Base-by-base conservation (phyloP, 2,888 invertebrate genomes). In the Pasiphila rectangulata region DNA sequence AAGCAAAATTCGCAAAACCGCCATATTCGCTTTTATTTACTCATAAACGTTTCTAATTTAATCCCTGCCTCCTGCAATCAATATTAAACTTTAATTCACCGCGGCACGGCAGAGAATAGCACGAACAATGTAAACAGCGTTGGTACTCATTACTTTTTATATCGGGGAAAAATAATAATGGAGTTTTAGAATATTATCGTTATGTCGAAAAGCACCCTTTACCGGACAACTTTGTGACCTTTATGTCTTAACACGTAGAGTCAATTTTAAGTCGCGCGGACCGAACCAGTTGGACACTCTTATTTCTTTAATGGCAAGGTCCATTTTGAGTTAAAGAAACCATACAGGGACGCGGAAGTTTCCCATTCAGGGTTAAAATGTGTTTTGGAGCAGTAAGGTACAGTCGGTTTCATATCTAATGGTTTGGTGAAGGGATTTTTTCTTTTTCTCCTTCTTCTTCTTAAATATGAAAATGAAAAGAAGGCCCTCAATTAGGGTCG, bases 61-160 rank as follows among this genome's bases (percentile, higher is more conserved):
- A 38, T 46, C 24, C 23, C 1, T 15, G 4, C 17, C 17, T 9
- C 4, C 10, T 32, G 13, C 51, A 61, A 55, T 60, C 60, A 54
- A 70, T 66, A 61, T 56, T 63, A 46, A 59, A 63, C 72, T 62
- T 59, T 76, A 70, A 59, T 41, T 45, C 53, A 17, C n/a, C 7
- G 16, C 5, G 6, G 44, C 51, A 64, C 52, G 64, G 58, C 59
- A 53, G 46, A 38, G 20, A 44, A 67, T 61, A 61, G 29, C 37
- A 12, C 27, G 30, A 27, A 51, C 49, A 52, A 54, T 44, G 50
- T 42, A 44, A 50, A 50, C 46, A 52, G 42, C 35, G 63, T 52
- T 60, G 55, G 63, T 64, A 60, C 64, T 59, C 74, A 72, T 78
- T 74, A 73, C 69, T 73, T 79, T 78, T 79, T 78, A 79, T 75